Percentiles rank a stretch among this genome's conserved stretches.
Evolutionary conservation across 2,888 invertebrate species (phyloP).

Genomic region (Stomorhina lunata): DNA sequence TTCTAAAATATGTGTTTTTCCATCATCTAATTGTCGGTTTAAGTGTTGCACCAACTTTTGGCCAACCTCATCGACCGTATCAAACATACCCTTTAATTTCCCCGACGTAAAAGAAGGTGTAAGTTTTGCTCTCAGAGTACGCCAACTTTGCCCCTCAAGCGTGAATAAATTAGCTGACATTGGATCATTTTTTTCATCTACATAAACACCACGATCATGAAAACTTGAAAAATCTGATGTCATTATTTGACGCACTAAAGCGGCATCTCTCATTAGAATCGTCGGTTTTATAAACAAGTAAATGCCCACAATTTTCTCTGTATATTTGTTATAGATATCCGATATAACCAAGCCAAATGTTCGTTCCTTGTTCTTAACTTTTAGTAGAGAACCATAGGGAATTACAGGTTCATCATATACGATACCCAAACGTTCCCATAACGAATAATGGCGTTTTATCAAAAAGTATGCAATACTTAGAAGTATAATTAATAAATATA

Average conservation of each 20-base stretch:
- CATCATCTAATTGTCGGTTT: constrained; percentile 72
- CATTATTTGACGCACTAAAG: constrained; percentile 83
- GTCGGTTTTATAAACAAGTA: constrained; percentile 84
- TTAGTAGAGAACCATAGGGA: constrained; percentile 84
- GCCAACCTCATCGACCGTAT: constrained; percentile 82
- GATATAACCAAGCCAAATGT: constrained; percentile 84
- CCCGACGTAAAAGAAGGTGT: constrained; percentile 85
- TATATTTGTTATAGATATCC: constrained; percentile 81
- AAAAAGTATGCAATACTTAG: constrained; percentile 58
- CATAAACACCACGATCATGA: constrained; percentile 84
- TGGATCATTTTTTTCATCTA: constrained; percentile 83
- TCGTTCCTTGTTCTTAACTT: constrained; percentile 81
- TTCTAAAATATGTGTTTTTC: constrained; percentile 78
- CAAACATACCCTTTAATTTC: constrained; percentile 85
- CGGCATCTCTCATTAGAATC: constrained; percentile 83
- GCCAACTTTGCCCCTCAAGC: constrained; percentile 82
- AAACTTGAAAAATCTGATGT: constrained; percentile 84
- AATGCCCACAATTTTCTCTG: constrained; percentile 81
- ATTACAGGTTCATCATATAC: constrained; percentile 82
- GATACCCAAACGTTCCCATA: constrained; percentile 79
- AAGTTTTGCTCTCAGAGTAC: constrained; percentile 83
- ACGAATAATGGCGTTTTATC: constrained; percentile 54
- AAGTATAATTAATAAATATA: constrained; percentile 60
- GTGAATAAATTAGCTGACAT: constrained; percentile 81
- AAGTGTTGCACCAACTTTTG: constrained; percentile 80